Evolutionary conservation across 2,888 invertebrate species (phyloP).

Genomic region (Buathra laborator): DNA sequence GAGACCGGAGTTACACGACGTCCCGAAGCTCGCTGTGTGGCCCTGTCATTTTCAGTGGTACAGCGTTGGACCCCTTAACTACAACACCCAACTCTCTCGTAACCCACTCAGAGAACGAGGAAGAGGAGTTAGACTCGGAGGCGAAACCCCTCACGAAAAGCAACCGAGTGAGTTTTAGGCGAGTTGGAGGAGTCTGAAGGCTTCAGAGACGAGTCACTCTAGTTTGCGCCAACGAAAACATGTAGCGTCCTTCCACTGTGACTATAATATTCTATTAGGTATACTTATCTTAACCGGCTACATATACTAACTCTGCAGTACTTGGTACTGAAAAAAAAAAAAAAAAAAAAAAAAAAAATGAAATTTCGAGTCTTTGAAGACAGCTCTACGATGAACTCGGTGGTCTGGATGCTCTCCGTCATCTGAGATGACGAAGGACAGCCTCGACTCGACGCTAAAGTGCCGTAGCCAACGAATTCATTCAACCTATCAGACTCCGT

Average conservation of each 20-base stretch:
- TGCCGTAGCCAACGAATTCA: conserved; percentile 71
- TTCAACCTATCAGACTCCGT: conserved; percentile 60
- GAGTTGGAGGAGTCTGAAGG: conserved; percentile 51
- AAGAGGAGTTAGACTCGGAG: conserved; percentile 41
- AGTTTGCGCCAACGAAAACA: conserved; percentile 38
- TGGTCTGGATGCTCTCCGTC: conserved; percentile 70
- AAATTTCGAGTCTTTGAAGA: neutral
- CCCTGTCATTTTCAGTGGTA: conserved; percentile 78
- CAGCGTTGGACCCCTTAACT: conserved; percentile 61
- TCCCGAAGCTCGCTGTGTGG: conserved; percentile 71
- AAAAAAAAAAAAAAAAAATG: too few species aligned
- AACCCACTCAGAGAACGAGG: conserved; percentile 19
- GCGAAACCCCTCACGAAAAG: conserved; percentile 16
- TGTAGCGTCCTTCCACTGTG: neutral
- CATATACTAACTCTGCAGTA: neutral
- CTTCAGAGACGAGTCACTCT: conserved; percentile 39
- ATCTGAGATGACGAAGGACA: conserved; percentile 71
- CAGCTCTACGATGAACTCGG: neutral
- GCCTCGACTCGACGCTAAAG: conserved; percentile 66
- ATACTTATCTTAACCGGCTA: neutral
- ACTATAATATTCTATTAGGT: neutral
- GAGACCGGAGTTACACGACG: conserved; percentile 76
- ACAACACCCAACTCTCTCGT: conserved; percentile 19
- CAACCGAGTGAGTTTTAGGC: conserved; percentile 45
- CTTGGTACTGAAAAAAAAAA: too few species aligned